Percentiles rank a stretch among this genome's conserved stretches.
phyloP scores from a whole-genome alignment of 2,797 vertebrate genomes.

The Chloroceryle inda region DNA sequence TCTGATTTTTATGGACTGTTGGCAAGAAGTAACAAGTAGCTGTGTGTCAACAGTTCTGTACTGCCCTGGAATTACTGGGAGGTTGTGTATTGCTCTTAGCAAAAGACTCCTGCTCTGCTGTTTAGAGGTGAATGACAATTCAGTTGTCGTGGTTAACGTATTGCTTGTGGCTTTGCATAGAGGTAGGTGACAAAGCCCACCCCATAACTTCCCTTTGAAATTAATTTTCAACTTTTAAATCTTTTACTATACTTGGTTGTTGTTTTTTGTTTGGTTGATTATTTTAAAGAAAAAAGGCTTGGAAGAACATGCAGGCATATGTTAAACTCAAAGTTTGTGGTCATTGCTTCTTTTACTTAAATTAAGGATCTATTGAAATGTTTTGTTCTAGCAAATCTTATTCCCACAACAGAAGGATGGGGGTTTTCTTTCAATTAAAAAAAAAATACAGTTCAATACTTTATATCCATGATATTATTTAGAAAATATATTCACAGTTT shows the following conservation, averaged over 20 bases:
- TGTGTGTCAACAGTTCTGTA: neutral
- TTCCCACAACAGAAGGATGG: neutral
- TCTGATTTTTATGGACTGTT: neutral
- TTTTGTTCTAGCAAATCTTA: neutral
- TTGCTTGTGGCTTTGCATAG: neutral
- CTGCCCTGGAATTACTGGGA: neutral
- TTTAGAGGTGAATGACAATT: neutral
- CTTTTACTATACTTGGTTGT: neutral
- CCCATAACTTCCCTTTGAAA: neutral
- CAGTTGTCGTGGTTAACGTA: neutral
- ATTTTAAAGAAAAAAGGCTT: neutral
- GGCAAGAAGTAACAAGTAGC: neutral
- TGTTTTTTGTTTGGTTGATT: neutral
- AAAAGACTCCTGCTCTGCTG: neutral
- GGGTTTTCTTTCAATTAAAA: fast-evolving
- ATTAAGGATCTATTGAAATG: neutral
- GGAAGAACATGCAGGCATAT: neutral
- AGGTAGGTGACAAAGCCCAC: neutral
- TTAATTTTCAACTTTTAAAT: neutral
- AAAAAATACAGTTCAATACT: no score
- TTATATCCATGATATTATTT: neutral
- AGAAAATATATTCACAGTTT: neutral
- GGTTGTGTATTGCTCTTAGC: neutral
- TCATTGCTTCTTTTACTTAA: neutral
- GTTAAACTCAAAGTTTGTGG: neutral